Conservation (phyloP, 2,113 vertebrate genomes). For the Cinclus cinclus region DNA sequence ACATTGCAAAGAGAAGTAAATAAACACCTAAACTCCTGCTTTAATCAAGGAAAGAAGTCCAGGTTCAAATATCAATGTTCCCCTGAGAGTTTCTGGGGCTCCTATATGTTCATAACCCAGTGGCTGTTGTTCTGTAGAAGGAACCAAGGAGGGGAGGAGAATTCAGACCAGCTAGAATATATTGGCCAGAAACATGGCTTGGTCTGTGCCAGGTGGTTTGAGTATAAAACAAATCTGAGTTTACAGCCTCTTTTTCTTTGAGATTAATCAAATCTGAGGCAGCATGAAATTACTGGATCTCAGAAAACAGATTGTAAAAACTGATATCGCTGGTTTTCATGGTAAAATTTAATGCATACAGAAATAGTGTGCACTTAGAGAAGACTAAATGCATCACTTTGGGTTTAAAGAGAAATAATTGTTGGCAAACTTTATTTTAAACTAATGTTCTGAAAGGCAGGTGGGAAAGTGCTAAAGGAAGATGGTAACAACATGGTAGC, state of each 20-base stretch:
- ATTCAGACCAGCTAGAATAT: neutral
- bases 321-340: neutral
- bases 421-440: neutral
- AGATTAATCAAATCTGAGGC: neutral
- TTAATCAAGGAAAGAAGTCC: neutral
- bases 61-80: neutral
- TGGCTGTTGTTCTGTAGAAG: neutral
- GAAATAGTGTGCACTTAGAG: neutral
- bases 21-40: neutral
- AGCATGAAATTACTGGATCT: neutral
- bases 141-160: neutral
- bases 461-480: neutral
- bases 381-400: neutral
- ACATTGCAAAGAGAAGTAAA: neutral
- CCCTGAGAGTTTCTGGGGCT: neutral
- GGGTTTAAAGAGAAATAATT: neutral
- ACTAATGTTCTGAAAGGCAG: neutral
- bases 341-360: neutral
- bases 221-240: slow-evolving; percentile 1
- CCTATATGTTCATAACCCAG: neutral
- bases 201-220: neutral
- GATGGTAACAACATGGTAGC: neutral
- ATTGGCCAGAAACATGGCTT: neutral
- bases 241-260: neutral
- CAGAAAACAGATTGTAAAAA: slow-evolving; percentile 4